Percentiles rank a stretch among this genome's conserved stretches.
These are phyloP conservation scores for Dasypolia templi DNA, from an alignment of 2,888 invertebrate genomes.

Conservation along the genomic window DNA sequence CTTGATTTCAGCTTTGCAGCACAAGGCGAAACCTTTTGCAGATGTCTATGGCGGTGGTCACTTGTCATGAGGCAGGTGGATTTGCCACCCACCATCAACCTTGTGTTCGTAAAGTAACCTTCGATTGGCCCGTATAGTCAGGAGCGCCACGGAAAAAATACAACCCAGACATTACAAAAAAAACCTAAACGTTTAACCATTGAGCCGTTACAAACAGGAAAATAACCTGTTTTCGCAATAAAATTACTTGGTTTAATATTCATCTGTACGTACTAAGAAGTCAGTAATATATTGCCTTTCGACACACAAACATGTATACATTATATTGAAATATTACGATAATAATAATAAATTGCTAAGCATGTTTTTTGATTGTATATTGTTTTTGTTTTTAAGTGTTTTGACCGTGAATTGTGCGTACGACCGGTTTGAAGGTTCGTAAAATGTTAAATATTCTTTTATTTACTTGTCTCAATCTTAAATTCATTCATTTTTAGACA, in stretches of 20 bases:
- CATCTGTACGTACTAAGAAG: too few species aligned
- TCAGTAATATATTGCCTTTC: conserved; percentile 11
- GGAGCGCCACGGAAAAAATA: not conserved
- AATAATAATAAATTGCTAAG: not conserved
- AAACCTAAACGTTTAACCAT: not conserved
- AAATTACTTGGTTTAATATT: not conserved
- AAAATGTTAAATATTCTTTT: too few species aligned
- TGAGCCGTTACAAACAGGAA: conserved; percentile 14
- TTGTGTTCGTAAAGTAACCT: too few species aligned
- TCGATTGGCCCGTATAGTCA: not conserved
- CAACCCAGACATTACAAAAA: conserved; percentile 17
- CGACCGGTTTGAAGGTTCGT: conserved; percentile 25
- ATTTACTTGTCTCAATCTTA: too few species aligned
- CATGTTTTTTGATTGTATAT: conserved; percentile 14
- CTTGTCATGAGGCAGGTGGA: too few species aligned
- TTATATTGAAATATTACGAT: not conserved
- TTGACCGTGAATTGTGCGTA: conserved; percentile 25
- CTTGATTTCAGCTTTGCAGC: too few species aligned
- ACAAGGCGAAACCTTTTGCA: too few species aligned
- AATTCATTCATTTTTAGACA: too few species aligned
- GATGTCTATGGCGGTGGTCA: too few species aligned
- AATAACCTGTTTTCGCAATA: conserved; percentile 27
- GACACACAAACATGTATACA: conserved; percentile 2
- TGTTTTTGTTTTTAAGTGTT: not conserved
- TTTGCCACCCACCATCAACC: too few species aligned